Base-by-base conservation (phyloP, 2,113 vertebrate genomes). In the Furnarius figulus region DNA sequence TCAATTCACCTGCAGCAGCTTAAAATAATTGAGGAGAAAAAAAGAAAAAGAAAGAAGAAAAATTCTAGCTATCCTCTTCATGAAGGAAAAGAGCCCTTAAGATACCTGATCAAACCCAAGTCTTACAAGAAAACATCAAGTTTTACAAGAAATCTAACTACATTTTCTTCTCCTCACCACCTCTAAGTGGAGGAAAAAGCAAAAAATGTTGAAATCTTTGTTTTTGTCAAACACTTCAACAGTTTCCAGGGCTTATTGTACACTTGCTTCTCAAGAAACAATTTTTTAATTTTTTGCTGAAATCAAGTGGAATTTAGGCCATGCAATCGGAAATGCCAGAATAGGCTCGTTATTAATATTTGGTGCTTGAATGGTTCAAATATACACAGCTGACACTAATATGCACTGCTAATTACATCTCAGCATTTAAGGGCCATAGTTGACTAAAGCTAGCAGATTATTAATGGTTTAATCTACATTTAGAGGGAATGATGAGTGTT, bases 381-480 rank as follows among this genome's bases (percentile, higher is more conserved):
- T 55, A 87, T 35, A 68, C 20, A 28, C 8, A 94, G 47, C 44
- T 27, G 42, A 90, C 68, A 78, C 42, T 86, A 65, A 80, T 30
- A 95, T 25, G 58, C 56, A 56, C 46, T 83, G 59, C 89, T 96
- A 96, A 96, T 95, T 97, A 93, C 25, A 63, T 85, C 87, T 53
- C 85, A 59, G 75, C 59, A 86, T 67, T 91, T 90, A 95, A 85
- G 90, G 82, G 47, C 90, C 75, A 81, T n/a, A 42, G 72, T 52
- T 91, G 63, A 86, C 66, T 62, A 82, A 90, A 89, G 70, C 70
- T 78, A 25, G 74, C 84, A 92, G 94, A 91, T 91, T 91, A 94
- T 94, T 90, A 91, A 85, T 18, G 76, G 75, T 79, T 72, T 95
- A 96, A 96, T 88, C 93, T 90, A 93, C 90, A 88, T 91, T 96